Conservation (phyloP, 2,888 invertebrate species). For the Diarsia mendica region DNA sequence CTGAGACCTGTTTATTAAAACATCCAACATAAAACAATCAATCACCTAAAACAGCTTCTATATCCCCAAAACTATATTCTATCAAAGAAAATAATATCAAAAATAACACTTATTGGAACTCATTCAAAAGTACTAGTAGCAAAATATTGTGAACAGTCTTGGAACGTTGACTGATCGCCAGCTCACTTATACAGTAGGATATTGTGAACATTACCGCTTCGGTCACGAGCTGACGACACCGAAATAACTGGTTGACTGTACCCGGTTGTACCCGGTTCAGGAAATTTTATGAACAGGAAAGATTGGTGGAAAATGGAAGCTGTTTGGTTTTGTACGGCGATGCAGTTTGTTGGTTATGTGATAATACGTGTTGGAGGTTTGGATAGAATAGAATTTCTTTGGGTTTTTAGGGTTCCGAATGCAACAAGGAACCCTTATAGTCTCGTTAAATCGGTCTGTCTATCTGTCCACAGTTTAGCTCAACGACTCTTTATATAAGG, state of each 20-base stretch:
- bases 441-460: no score
- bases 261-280: conserved; percentile 1
- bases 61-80: neutral
- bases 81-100: neutral
- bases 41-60: conserved; percentile 10
- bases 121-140: conserved; percentile 26
- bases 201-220: conserved; percentile 57
- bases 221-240: conserved; percentile 29
- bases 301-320: conserved; percentile 11
- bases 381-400: neutral
- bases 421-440: no score
- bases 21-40: neutral
- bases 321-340: neutral
- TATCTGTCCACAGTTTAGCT: no score
- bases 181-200: conserved; percentile 58
- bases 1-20: no score
- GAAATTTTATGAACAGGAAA: conserved; percentile 20
- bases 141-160: conserved; percentile 29
- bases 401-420: neutral
- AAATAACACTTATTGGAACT: conserved; percentile 10
- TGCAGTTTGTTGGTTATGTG: neutral
- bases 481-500: no score
- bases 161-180: conserved; percentile 64
- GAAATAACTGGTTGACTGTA: conserved; percentile 23
- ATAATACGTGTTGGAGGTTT: neutral